Percentiles rank a stretch among this genome's conserved stretches.
These are phyloP conservation scores for Anableps anableps DNA, from an alignment of 2,797 vertebrate species.

Conservation along the genomic window DNA sequence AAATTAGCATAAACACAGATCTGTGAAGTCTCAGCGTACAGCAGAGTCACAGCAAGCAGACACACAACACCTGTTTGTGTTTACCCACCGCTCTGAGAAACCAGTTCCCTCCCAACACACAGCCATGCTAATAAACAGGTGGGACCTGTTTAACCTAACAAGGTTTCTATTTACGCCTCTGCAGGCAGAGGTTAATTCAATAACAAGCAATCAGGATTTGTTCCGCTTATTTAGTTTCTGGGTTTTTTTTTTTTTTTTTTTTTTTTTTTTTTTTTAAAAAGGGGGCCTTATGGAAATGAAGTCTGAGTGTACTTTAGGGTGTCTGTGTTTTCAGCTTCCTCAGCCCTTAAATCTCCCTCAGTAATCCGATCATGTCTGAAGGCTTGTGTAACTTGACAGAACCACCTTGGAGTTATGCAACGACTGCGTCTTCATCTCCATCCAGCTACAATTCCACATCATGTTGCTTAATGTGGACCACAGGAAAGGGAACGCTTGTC, in stretches of 20 bases:
- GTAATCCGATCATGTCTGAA: constrained; percentile 21
- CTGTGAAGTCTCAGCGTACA: constrained; percentile 32
- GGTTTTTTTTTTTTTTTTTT: no score
- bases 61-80: constrained; percentile 62
- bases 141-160: constrained; percentile 1
- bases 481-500: not conserved
- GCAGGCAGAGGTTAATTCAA: not conserved
- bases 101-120: constrained; percentile 12
- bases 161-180: not conserved
- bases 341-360: not conserved
- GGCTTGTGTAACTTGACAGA: constrained; percentile 1
- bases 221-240: not conserved
- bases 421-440: not conserved
- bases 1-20: constrained; percentile 54
- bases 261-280: not conserved
- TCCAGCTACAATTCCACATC: not conserved
- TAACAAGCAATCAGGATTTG: not conserved
- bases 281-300: not conserved
- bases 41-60: constrained; percentile 56
- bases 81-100: constrained; percentile 41
- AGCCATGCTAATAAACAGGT: constrained; percentile 22
- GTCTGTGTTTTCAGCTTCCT: not conserved
- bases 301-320: not conserved
- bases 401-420: not conserved
- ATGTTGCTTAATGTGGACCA: not conserved